phyloP scores from a whole-genome alignment of 1,140 invertebrate genomes.

The Calephelis virginiensis region DNA sequence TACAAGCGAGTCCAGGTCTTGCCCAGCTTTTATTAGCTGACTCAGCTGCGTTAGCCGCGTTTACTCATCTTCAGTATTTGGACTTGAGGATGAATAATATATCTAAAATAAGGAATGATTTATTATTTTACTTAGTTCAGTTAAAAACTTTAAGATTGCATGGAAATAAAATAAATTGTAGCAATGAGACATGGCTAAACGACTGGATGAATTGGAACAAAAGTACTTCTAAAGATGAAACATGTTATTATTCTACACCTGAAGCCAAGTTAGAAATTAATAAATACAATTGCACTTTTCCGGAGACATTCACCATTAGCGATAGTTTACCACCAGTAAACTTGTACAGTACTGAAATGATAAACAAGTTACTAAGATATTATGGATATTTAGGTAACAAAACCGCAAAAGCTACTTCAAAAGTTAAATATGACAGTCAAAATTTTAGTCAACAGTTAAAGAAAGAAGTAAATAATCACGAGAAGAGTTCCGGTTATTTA shows the following conservation, averaged over 20 bases:
- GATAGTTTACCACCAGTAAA: conserved; percentile 71
- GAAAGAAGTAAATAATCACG: conserved; percentile 30
- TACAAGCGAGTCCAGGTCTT: conserved; percentile 86
- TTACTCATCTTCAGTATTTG: conserved; percentile 83
- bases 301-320: conserved; percentile 70
- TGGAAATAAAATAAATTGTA: conserved; percentile 83
- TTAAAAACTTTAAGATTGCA: conserved; percentile 80
- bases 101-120: conserved; percentile 78
- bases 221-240: conserved; percentile 72
- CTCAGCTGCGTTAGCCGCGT: conserved; percentile 84
- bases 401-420: conserved; percentile 49
- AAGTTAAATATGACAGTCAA: conserved; percentile 33
- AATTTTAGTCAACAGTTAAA: conserved; percentile 15
- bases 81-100: conserved; percentile 84
- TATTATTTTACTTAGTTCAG: conserved; percentile 85
- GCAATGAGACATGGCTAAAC: conserved; percentile 81
- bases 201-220: conserved; percentile 81
- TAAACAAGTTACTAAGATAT: conserved; percentile 67
- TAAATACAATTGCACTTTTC: conserved; percentile 71
- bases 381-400: conserved; percentile 71
- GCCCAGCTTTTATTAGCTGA: conserved; percentile 84
- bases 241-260: conserved; percentile 66
- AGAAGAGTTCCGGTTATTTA: not conserved
- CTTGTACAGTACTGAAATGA: conserved; percentile 74
- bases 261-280: conserved; percentile 62